phyloP scores from a whole-genome alignment of 2,888 invertebrate species.

The Sphecodes monilicornis region DNA sequence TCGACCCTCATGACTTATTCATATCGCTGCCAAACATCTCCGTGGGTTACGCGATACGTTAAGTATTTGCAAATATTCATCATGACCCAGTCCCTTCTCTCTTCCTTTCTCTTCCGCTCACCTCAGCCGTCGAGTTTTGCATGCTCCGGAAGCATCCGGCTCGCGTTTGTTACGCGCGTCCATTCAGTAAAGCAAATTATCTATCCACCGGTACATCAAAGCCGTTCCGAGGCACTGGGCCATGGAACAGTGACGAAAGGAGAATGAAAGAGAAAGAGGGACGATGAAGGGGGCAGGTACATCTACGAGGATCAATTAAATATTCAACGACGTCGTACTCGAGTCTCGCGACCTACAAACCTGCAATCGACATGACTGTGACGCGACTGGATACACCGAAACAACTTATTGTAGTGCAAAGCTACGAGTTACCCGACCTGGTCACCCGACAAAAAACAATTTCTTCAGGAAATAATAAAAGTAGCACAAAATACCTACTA shows the following conservation, averaged over 20 bases:
- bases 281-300: background rate
- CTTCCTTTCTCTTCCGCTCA: background rate
- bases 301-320: constrained; percentile 51
- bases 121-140: constrained; percentile 12
- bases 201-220: constrained; percentile 28
- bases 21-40: constrained; percentile 23
- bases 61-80: constrained; percentile 62
- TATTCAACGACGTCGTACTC: constrained; percentile 46
- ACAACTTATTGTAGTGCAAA: constrained; percentile 13
- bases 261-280: background rate
- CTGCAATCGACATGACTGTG: constrained; percentile 23
- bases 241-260: background rate
- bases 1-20: constrained; percentile 53
- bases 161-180: constrained; percentile 41
- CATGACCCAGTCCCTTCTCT: background rate
- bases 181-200: constrained; percentile 45
- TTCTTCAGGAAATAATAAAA: no score
- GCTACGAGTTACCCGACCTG: no score
- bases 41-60: constrained; percentile 53
- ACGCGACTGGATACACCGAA: background rate
- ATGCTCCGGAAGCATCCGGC: constrained; percentile 1
- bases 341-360: constrained; percentile 48
- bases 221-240: constrained; percentile 15
- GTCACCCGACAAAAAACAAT: no score
- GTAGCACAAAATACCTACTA: no score